Conservation (phyloP, 2,888 invertebrate genomes). For the Trachelus iudaicus region DNA sequence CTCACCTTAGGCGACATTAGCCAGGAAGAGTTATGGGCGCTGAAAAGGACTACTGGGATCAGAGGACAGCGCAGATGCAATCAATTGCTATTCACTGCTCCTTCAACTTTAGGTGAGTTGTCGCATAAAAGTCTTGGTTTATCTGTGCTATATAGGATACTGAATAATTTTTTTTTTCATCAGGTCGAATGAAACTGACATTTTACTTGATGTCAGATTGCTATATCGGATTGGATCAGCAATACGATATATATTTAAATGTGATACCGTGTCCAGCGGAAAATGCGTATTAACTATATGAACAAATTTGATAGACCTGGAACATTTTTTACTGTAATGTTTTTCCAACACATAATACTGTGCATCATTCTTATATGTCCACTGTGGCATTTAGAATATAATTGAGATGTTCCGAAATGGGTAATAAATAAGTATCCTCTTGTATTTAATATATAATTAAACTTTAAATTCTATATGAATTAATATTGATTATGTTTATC, state of each 20-base stretch:
- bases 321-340: not conserved
- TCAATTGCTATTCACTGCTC: slow-evolving; percentile 74
- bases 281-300: not conserved
- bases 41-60: slow-evolving; percentile 78
- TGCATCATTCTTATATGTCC: not conserved
- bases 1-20: slow-evolving; percentile 82
- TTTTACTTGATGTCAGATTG: slow-evolving; percentile 92
- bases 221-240: slow-evolving; percentile 94
- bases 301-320: not conserved
- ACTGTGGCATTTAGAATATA: not conserved
- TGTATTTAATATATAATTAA: not conserved
- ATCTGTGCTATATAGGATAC: not conserved
- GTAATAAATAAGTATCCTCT: slow-evolving; percentile 5
- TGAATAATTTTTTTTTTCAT: slow-evolving; percentile 45
- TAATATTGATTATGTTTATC: slow-evolving; percentile 6
- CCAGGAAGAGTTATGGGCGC: slow-evolving; percentile 79
- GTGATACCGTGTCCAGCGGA: slow-evolving; percentile 42
- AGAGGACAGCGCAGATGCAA: slow-evolving; percentile 67
- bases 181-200: slow-evolving; percentile 81
- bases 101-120: slow-evolving; percentile 47
- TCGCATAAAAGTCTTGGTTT: not conserved
- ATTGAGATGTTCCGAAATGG: not conserved
- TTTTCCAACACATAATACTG: not conserved
- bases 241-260: slow-evolving; percentile 72
- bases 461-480: not conserved